Evolutionary conservation across 37 sponge, comb jelly and placozoan genomes (phyloP), one percentile per base, ranked within the genome.

Genomic region (Cliona cf. orientalis): DNA sequence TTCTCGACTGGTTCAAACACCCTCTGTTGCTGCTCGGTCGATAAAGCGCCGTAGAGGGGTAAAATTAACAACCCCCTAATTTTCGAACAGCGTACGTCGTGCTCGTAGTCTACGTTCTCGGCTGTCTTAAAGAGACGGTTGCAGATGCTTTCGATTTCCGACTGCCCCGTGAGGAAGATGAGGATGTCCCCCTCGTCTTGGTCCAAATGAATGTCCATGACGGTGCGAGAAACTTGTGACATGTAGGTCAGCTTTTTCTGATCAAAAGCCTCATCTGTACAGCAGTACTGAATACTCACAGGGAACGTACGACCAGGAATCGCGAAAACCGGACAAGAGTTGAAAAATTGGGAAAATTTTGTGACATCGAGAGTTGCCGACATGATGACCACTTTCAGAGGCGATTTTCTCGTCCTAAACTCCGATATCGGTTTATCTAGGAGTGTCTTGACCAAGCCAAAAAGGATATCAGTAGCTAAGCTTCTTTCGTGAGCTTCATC

Each of bases 401-500:
- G 46, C 2, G 33, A 19, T 28, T 61, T 67, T 35, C 86, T 79
- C 22, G 23, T 66, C 39, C 58, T 69, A 7, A 76, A 53, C 55
- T 76, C 69, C 2, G 53, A 66, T 1, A 46, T 5, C 5, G 75
- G 72, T 43, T 45, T 80, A 33, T 66, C 33, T 26, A 87, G 69
- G 17, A 93, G 76, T 5, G 73, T 66, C 78, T 93, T 93, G 28
- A 86, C 80, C 0, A 95, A 66, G 9, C 96, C 96, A 67, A 95
- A 95, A n/a, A 95, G 81, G 14, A 95, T 89, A 62, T 95, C 96
- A 7, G 96, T 95, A 7, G 94, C 90, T 56, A 95, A 40, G 74
- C 96, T 93, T 31, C 96, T 57, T 72, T 95, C 96, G 49, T 95
- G 96, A 6, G 96, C 96, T 37, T 95, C 96, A 42, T 95, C 96